Evolutionary conservation across 2,888 invertebrate genomes (phyloP).

Genomic region (Spicauda simplicius): DNA sequence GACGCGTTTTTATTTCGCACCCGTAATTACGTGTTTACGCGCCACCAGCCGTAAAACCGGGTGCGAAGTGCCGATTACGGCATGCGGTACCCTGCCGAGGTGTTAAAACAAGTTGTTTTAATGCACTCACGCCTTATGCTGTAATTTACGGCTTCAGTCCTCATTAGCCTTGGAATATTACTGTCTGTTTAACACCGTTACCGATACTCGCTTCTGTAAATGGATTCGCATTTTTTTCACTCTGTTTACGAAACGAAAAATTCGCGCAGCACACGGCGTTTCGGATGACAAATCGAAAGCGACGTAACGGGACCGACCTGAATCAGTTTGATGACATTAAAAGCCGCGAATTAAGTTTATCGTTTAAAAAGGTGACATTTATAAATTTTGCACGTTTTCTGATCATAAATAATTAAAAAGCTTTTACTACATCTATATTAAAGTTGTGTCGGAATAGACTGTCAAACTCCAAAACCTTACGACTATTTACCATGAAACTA

Average conservation of each 20-base stretch:
- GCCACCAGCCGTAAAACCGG: constrained; percentile 44
- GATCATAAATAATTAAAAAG: no score
- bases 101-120: constrained; percentile 45
- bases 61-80: constrained; percentile 42
- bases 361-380: no score
- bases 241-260: constrained; percentile 12
- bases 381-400: no score
- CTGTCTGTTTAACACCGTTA: constrained; percentile 26
- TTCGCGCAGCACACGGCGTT: neutral
- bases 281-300: neutral
- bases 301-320: constrained; percentile 3
- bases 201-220: constrained; percentile 27
- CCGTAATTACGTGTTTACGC: constrained; percentile 43
- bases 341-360: neutral
- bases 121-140: constrained; percentile 43
- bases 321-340: neutral
- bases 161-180: constrained; percentile 42
- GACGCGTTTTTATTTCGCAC: constrained; percentile 22
- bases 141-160: constrained; percentile 43
- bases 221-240: constrained; percentile 20
- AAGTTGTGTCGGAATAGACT: no score
- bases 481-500: no score
- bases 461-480: no score
- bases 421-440: no score
- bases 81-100: constrained; percentile 39